These are phyloP conservation scores for Onchidella celtica DNA, from an alignment of 2,888 invertebrate genomes.

Conservation along the genomic window DNA sequence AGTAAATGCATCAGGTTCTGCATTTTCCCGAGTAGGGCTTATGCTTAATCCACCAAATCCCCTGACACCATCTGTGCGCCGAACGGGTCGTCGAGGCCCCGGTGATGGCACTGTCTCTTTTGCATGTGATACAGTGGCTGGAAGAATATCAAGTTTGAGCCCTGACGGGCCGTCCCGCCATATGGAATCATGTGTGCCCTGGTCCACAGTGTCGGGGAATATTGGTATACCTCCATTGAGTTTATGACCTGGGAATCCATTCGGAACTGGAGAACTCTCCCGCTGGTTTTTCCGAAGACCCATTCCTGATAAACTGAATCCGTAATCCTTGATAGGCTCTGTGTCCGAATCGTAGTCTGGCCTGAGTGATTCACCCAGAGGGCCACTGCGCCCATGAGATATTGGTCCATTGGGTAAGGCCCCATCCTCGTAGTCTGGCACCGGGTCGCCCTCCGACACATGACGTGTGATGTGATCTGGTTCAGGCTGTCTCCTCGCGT, in stretches of 20 bases:
- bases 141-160: neutral
- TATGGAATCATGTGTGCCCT: neutral
- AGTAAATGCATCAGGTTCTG: neutral
- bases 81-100: neutral
- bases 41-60: neutral
- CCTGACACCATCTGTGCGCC: neutral
- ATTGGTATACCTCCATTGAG: neutral
- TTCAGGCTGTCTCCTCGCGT: neutral
- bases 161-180: neutral
- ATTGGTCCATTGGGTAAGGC: neutral
- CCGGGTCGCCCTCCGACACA: neutral
- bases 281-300: neutral
- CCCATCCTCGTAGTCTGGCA: neutral
- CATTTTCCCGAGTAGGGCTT: neutral
- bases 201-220: neutral
- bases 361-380: neutral
- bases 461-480: neutral
- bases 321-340: neutral
- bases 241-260: neutral
- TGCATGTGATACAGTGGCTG: neutral
- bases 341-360: slow-evolving; percentile 14
- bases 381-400: neutral
- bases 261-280: neutral
- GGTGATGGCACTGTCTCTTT: neutral
- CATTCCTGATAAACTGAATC: neutral